Evolutionary conservation across 2,113 vertebrate species (phyloP), one percentile per base, ranked within the genome.

Genomic region (Entosphenus tridentatus): DNA sequence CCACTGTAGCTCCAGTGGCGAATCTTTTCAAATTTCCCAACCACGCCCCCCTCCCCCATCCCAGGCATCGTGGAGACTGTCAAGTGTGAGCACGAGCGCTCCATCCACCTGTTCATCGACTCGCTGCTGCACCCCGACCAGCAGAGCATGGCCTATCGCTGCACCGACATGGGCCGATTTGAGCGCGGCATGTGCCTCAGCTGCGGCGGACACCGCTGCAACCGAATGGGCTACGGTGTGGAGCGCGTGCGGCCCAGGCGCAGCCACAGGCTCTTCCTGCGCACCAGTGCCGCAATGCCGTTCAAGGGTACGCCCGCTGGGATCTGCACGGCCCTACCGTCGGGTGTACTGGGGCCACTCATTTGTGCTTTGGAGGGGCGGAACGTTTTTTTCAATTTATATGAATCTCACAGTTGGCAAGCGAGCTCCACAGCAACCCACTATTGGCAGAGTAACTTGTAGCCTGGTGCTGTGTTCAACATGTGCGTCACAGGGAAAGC

Each of bases 101-200:
- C 82, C 1, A 68, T 83, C 75, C 80, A 82, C 73, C 77, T 84
- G 54, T 84, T 83, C 75, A 84, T 84, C 9, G 81, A 83, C 75
- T 82, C 82, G 1, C 77, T 84, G 69, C 74, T 84, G 70, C 78
- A 84, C 11, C 68, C 79, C 67, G 75, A 73, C 70, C 73, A 80
- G 9, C 74, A 73, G 1, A 71, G 75, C 74, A 73, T 68, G 70
- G 82, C 80, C 2, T 83, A 83, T 73, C 74, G 79, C 8, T 84
- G 82, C 0, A 69, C 78, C 71, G 81, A 75, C 76, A 77, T 68
- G 2, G 77, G 77, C 2, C 73, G 76, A 72, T 84, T 84, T 7
- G 70, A 82, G 73, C 79, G 80, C 1, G 82, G 82, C 68, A 72
- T 81, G 77, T 84, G 82, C 68, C 80, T 84, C 67, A 78, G 67